A percentile compares a stretch with the other conserved stretches of the same genome.
phyloP scores from a whole-genome alignment of 2,113 vertebrate genomes.

The Proterorhinus semilunaris region DNA sequence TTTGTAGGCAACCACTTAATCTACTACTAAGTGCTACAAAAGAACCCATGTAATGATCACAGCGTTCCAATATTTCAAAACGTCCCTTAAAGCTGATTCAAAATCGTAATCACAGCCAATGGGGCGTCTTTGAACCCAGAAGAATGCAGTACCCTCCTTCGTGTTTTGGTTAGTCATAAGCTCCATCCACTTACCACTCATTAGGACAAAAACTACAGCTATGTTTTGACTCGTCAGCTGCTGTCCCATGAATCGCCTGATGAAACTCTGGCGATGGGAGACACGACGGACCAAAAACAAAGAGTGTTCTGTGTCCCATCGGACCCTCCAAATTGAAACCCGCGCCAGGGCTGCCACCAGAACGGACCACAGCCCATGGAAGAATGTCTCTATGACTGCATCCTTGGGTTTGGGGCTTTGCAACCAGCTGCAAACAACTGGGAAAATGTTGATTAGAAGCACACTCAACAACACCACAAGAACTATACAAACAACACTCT shows the following conservation, averaged over 20 bases:
- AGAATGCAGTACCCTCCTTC: slow-evolving; percentile 25
- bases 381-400: slow-evolving; percentile 35
- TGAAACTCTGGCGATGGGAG: background rate
- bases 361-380: slow-evolving; percentile 30
- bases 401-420: slow-evolving; percentile 36
- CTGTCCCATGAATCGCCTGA: background rate
- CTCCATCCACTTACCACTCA: slow-evolving; percentile 26
- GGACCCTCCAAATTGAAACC: slow-evolving; percentile 25
- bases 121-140: background rate
- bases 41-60: too few relatives aligned
- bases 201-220: background rate
- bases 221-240: slow-evolving; percentile 1
- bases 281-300: slow-evolving; percentile 39
- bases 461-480: background rate
- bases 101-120: background rate
- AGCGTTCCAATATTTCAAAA: too few relatives aligned
- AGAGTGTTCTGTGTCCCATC: slow-evolving; percentile 46
- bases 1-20: too few relatives aligned
- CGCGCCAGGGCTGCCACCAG: slow-evolving; percentile 28
- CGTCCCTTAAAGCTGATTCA: too few relatives aligned
- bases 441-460: slow-evolving; percentile 9
- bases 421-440: slow-evolving; percentile 46
- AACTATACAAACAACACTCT: too few relatives aligned
- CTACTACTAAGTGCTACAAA: too few relatives aligned
- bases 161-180: slow-evolving; percentile 26